Conservation (phyloP, 2,888 invertebrate genomes). For the Agrenia bidenticulata region DNA sequence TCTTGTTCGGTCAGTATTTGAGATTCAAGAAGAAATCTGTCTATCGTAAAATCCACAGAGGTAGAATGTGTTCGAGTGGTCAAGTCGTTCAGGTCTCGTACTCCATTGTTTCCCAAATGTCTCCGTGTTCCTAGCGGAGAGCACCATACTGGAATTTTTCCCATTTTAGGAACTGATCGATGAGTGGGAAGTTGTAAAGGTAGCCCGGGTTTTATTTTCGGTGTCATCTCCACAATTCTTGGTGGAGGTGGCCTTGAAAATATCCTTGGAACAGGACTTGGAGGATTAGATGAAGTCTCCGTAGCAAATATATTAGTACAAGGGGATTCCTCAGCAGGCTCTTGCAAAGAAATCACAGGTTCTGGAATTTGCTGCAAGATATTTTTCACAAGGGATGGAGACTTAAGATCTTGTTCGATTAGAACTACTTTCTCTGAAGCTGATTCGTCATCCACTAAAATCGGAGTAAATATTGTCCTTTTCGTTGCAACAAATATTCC, state of each 20-base stretch:
- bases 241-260: constrained; percentile 14
- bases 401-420: constrained; percentile 21
- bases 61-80: constrained; percentile 8
- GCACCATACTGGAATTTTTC: constrained; percentile 48
- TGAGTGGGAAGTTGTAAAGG: constrained; percentile 18
- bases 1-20: constrained; percentile 2
- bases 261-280: neutral
- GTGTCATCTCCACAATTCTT: constrained; percentile 27
- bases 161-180: constrained; percentile 39
- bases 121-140: constrained; percentile 44
- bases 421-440: constrained; percentile 13
- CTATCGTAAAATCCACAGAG: constrained; percentile 31
- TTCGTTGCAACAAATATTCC: constrained; percentile 42
- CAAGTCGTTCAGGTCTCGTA: neutral
- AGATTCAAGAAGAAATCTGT: constrained; percentile 29
- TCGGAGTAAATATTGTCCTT: constrained; percentile 46
- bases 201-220: constrained; percentile 14
- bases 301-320: neutral
- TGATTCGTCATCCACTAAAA: constrained; percentile 25
- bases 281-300: too few species aligned
- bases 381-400: constrained; percentile 13
- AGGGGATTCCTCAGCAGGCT: neutral
- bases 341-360: neutral
- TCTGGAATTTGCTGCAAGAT: neutral
- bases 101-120: constrained; percentile 16